phyloP scores from a whole-genome alignment of 2,888 invertebrate species.

The Arrhopalites spinosus region DNA sequence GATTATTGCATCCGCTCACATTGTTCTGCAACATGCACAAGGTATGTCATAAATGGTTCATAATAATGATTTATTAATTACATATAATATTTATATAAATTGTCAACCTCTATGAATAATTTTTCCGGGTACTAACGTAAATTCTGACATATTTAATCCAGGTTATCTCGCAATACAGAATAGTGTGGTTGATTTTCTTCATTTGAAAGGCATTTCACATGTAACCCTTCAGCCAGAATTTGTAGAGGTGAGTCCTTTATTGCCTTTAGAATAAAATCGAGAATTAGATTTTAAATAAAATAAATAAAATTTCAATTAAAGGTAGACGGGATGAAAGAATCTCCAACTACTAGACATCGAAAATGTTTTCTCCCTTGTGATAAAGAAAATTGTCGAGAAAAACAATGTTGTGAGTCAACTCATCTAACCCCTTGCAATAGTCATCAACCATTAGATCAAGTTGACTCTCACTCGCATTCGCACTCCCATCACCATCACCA shows the following conservation, averaged over 20 bases:
- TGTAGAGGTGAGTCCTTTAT: constrained; percentile 50
- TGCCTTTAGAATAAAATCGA: too few species aligned
- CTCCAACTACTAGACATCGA: constrained; percentile 34
- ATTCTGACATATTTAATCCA: too few species aligned
- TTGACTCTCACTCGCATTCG: background rate
- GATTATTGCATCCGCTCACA: constrained; percentile 79
- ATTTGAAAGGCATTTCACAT: constrained; percentile 78
- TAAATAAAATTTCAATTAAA: too few species aligned
- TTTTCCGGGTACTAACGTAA: too few species aligned
- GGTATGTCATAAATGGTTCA: too few species aligned
- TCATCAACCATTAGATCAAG: too few species aligned
- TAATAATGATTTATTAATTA: too few species aligned
- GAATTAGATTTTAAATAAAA: too few species aligned
- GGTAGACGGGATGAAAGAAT: constrained; percentile 25
- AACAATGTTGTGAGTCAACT: constrained; percentile 15
- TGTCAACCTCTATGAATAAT: too few species aligned
- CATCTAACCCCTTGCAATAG: background rate
- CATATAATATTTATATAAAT: too few species aligned
- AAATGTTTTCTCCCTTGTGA: constrained; percentile 55
- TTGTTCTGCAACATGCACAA: constrained; percentile 72
- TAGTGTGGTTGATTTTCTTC: constrained; percentile 67
- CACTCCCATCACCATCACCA: background rate
- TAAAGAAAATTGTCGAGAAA: constrained; percentile 49
- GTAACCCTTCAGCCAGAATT: constrained; percentile 90
- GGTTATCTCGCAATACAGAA: constrained; percentile 58